These are phyloP conservation scores for Phoenoteleia sp. DNA, from an alignment of 2,888 invertebrate species.

Conservation along the genomic window DNA sequence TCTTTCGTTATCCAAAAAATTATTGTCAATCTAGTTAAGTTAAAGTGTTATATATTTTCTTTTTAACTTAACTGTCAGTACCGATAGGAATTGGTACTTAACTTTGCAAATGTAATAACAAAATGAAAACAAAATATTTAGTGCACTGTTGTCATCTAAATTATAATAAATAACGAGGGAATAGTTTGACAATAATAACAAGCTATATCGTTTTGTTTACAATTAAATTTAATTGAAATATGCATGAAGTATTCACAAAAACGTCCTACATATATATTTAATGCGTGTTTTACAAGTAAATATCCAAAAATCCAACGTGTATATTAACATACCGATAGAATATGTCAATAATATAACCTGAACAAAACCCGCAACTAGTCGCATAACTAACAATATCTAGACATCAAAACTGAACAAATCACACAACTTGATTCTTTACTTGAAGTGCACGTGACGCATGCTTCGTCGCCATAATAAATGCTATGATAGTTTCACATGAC, in stretches of 20 bases:
- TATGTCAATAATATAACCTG: conserved; percentile 45
- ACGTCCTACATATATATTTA: conserved; percentile 45
- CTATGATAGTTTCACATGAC: conserved; percentile 13
- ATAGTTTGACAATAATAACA: too few relatives aligned
- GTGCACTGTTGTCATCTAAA: too few relatives aligned
- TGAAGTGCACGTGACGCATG: conserved; percentile 36
- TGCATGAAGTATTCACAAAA: conserved; percentile 59
- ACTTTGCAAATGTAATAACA: too few relatives aligned
- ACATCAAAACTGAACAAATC: conserved; percentile 58
- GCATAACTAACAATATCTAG: conserved; percentile 40
- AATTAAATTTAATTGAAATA: conserved; percentile 64
- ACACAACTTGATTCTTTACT: conserved; percentile 36
- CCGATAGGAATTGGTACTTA: too few relatives aligned
- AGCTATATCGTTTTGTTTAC: conserved; percentile 47
- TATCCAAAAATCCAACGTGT: conserved; percentile 60
- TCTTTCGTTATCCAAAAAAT: conserved; percentile 33
- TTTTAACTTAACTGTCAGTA: conserved; percentile 3
- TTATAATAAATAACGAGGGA: too few relatives aligned
- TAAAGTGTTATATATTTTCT: too few relatives aligned
- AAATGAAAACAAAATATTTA: too few relatives aligned
- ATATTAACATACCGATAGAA: conserved; percentile 52
- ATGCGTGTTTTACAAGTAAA: conserved; percentile 56
- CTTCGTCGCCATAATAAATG: conserved; percentile 44
- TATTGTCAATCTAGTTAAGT: too few relatives aligned
- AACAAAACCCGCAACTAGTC: conserved; percentile 31